phyloP scores from a whole-genome alignment of 2,113 vertebrate genomes.

The Sigmodon hispidus region DNA sequence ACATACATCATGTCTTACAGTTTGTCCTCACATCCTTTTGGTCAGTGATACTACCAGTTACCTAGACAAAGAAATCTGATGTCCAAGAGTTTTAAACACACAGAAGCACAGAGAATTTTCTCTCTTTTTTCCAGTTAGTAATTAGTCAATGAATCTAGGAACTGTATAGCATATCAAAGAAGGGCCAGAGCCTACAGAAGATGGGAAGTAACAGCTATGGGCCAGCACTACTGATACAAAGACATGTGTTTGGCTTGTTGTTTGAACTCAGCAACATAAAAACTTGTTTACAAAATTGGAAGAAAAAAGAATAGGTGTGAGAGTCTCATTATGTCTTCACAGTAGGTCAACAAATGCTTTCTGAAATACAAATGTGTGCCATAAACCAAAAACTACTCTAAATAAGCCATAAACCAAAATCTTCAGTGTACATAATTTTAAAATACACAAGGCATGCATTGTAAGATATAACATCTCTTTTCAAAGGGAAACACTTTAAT shows the following conservation, averaged over 20 bases:
- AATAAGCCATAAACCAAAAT: too few species aligned
- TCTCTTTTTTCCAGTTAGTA: not conserved
- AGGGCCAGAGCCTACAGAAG: not conserved
- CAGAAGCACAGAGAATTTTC: not conserved
- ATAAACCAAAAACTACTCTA: not conserved
- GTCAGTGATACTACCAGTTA: not conserved
- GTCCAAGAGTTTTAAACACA: not conserved
- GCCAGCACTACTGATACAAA: not conserved
- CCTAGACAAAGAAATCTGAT: not conserved
- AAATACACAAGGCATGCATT: not conserved
- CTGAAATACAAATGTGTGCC: not conserved
- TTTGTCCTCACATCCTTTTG: not conserved
- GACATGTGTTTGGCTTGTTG: not conserved
- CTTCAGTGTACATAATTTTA: constrained; percentile 9
- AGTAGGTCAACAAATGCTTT: not conserved
- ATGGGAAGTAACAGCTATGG: not conserved
- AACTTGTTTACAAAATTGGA: not conserved
- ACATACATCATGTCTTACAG: not conserved
- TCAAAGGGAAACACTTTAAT: not conserved
- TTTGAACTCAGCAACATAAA: too few species aligned
- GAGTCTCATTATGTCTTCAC: not conserved
- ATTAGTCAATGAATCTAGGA: not conserved
- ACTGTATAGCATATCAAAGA: not conserved
- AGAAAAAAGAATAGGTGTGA: not conserved
- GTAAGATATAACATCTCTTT: not conserved